Evolutionary conservation across 2,113 vertebrate genomes (phyloP).

Genomic region (Planiliza haematocheilus): DNA sequence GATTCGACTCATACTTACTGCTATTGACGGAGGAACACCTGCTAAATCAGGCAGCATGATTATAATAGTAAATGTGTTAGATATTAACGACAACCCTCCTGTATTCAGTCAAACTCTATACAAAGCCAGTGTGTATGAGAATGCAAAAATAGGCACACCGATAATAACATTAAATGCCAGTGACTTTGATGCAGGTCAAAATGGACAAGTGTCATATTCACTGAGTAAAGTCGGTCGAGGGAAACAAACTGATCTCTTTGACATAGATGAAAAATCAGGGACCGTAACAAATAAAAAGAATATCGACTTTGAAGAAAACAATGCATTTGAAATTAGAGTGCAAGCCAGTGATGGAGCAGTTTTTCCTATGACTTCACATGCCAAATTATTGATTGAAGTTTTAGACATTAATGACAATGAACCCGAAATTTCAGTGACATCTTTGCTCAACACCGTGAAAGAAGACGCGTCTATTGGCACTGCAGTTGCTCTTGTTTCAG

Average conservation of each 20-base stretch:
- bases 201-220: constrained; percentile 85
- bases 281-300: constrained; percentile 66
- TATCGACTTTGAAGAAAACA: constrained; percentile 78
- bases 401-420: constrained; percentile 89
- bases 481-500: constrained; percentile 84
- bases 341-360: constrained; percentile 60
- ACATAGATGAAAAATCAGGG: constrained; percentile 59
- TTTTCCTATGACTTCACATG: constrained; percentile 56
- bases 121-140: constrained; percentile 84
- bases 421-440: constrained; percentile 85
- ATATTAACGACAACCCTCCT: constrained; percentile 88
- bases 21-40: constrained; percentile 81
- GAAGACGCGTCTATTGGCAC: constrained; percentile 84
- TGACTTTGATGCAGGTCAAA: constrained; percentile 86
- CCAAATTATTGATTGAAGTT: constrained; percentile 87
- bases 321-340: constrained; percentile 57
- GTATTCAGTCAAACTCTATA: constrained; percentile 84
- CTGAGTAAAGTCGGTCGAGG: constrained; percentile 78
- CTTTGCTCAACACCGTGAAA: constrained; percentile 80
- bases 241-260: constrained; percentile 82
- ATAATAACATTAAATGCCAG: constrained; percentile 87
- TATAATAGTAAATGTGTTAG: constrained; percentile 83
- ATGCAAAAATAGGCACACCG: constrained; percentile 73
- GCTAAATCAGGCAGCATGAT: constrained; percentile 78
- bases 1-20: constrained; percentile 84